Percentiles rank a stretch among this genome's conserved stretches.
Conservation (phyloP, 2,113 vertebrate species). For the Spilogale gracilis region DNA sequence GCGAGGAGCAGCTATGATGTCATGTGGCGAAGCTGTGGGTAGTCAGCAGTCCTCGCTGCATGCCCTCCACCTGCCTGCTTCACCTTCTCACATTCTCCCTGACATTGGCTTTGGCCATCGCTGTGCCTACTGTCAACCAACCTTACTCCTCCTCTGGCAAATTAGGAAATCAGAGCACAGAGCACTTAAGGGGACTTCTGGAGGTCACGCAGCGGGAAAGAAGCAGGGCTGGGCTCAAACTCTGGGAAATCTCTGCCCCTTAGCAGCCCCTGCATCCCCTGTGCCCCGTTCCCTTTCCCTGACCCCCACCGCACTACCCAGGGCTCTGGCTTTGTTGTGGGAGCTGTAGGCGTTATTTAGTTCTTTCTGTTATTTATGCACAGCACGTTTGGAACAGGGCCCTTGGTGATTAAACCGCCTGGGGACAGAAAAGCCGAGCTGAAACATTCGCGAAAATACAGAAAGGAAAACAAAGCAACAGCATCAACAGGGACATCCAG, state of each 20-base stretch:
- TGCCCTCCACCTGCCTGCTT: background rate
- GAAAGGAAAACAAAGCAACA: constrained; percentile 67
- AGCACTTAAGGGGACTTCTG: background rate
- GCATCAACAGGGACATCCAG: background rate
- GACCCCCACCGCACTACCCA: background rate
- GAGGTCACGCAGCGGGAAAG: background rate
- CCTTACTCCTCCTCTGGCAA: background rate
- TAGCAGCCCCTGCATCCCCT: accelerated
- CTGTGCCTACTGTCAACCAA: background rate
- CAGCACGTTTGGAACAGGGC: constrained; percentile 61
- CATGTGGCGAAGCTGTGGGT: accelerated
- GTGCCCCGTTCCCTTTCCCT: background rate
- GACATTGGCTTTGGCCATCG: background rate
- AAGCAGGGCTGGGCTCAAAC: background rate
- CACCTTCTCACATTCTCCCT: background rate
- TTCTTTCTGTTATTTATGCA: constrained; percentile 47
- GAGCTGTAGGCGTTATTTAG: constrained; percentile 32
- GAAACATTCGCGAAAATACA: constrained; percentile 59
- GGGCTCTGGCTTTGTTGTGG: background rate
- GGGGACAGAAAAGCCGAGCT: constrained; percentile 66
- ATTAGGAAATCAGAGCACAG: background rate
- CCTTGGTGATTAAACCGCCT: constrained; percentile 75
- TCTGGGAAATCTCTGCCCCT: background rate
- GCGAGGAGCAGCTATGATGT: accelerated
- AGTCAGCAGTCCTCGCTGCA: accelerated